phyloP scores from a whole-genome alignment of 1,140 invertebrate genomes.

The Caerostris darwini region DNA sequence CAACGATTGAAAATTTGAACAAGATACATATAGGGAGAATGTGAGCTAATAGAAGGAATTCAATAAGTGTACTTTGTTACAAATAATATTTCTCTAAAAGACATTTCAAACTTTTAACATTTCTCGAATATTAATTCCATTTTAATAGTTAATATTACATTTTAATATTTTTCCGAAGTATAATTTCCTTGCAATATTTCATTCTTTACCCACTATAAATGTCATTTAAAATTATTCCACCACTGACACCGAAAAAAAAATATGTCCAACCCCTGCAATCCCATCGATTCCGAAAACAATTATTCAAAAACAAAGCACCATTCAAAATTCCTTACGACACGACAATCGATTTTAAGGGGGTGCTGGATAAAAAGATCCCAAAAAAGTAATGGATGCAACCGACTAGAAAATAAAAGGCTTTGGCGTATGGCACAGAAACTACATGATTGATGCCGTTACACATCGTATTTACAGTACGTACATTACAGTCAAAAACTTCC shows the following conservation, averaged over 20 bases:
- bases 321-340: background rate
- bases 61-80: too few relatives aligned
- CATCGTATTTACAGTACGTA: background rate
- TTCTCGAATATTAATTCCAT: too few relatives aligned
- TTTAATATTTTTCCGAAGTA: too few relatives aligned
- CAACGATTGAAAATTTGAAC: too few relatives aligned
- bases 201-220: too few relatives aligned
- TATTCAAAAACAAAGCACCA: background rate
- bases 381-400: background rate
- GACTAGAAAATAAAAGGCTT: conserved; percentile 17
- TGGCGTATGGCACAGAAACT: background rate
- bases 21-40: too few relatives aligned
- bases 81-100: too few relatives aligned
- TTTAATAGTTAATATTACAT: too few relatives aligned
- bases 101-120: too few relatives aligned
- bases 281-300: background rate
- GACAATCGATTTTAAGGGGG: background rate
- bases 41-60: too few relatives aligned
- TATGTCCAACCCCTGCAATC: background rate
- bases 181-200: too few relatives aligned
- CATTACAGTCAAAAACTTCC: background rate
- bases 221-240: too few relatives aligned
- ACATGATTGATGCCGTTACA: conserved; percentile 14
- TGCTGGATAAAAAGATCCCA: background rate
- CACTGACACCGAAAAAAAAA: background rate